These are phyloP conservation scores for Microtus agrestis DNA, from an alignment of 2,797 vertebrate species.

Conservation along the genomic window DNA sequence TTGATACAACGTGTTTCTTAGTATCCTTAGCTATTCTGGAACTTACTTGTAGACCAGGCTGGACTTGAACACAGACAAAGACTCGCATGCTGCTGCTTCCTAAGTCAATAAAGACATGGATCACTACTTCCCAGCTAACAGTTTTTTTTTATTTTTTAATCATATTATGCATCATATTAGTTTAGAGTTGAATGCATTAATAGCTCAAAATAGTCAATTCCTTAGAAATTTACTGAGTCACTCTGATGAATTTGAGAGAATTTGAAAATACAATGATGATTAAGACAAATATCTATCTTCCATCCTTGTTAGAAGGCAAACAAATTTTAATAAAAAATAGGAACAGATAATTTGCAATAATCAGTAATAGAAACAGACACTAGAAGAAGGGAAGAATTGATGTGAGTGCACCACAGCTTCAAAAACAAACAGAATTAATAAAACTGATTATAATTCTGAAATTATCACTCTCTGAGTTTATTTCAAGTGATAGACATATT, in stretches of 20 bases:
- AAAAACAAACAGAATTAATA: not conserved
- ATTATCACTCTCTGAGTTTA: too few species aligned
- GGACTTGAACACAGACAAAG: not conserved
- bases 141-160: not conserved
- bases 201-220: not conserved
- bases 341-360: slow-evolving; percentile 12
- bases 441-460: not conserved
- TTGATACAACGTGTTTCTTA: too few species aligned
- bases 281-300: not conserved
- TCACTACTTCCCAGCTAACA: not conserved
- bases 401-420: not conserved
- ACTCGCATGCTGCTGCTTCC: not conserved
- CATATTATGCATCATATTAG: not conserved
- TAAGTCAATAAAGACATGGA: not conserved
- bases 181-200: not conserved
- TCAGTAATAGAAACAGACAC: not conserved
- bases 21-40: not conserved
- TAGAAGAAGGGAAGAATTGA: not conserved
- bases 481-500: not conserved
- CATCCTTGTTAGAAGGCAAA: not conserved
- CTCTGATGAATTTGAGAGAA: not conserved
- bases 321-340: not conserved
- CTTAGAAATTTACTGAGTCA: not conserved
- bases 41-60: not conserved
- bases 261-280: not conserved